Conservation (phyloP, 2,888 invertebrate genomes). For the Craniophora ligustri region DNA sequence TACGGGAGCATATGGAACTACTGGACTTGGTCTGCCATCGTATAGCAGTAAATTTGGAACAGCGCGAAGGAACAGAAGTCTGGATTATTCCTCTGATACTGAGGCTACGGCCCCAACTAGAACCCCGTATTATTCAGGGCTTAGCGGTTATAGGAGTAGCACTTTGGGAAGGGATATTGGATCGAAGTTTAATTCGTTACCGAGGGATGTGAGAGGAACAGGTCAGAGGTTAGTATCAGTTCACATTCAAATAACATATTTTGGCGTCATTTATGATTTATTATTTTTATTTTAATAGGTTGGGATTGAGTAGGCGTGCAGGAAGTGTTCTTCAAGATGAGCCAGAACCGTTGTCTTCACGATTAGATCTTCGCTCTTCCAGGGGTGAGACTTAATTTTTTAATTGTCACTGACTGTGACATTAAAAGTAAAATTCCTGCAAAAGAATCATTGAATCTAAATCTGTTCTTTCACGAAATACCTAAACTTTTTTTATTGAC, state of each 20-base stretch:
- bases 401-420: no score
- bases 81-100: slow-evolving; percentile 98
- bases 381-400: slow-evolving; percentile 76
- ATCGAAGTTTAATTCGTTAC: slow-evolving; percentile 92
- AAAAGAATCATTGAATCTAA: no score
- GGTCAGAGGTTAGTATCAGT: slow-evolving; percentile 83
- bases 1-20: slow-evolving; percentile 79
- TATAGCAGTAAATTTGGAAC: slow-evolving; percentile 89
- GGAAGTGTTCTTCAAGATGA: slow-evolving; percentile 85
- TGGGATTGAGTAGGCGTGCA: slow-evolving; percentile 80
- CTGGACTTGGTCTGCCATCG: slow-evolving; percentile 79
- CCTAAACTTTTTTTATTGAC: not conserved
- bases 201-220: slow-evolving; percentile 90
- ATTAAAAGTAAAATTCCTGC: no score
- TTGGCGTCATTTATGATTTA: slow-evolving; percentile 3
- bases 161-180: slow-evolving; percentile 89
- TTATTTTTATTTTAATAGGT: slow-evolving; percentile 57
- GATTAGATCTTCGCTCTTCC: slow-evolving; percentile 85
- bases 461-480: no score
- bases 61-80: slow-evolving; percentile 92
- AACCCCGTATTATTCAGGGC: slow-evolving; percentile 92
- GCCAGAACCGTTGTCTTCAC: slow-evolving; percentile 83
- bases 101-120: slow-evolving; percentile 96
- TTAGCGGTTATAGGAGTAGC: slow-evolving; percentile 84
- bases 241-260: not conserved